Evolutionary conservation across 1,140 invertebrate genomes (phyloP).

Genomic region (Lucilia sericata): DNA sequence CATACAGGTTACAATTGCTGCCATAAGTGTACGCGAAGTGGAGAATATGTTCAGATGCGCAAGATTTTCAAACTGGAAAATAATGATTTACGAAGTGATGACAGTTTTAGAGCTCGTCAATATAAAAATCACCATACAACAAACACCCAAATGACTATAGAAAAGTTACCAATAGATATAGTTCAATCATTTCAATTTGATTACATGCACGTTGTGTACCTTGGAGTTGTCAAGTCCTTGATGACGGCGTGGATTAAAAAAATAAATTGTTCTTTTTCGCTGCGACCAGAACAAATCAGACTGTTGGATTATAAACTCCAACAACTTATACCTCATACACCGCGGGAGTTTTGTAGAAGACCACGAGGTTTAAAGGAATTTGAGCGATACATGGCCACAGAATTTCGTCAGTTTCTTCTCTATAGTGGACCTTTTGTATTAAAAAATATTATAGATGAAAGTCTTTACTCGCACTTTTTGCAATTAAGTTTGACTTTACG

Average conservation of each 20-base stretch:
- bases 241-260: constrained; percentile 3
- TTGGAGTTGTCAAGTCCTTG: constrained; percentile 39
- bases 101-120: constrained; percentile 21
- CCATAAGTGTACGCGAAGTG: constrained; percentile 40
- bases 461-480: constrained; percentile 49
- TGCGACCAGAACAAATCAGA: neutral
- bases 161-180: constrained; percentile 43
- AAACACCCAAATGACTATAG: constrained; percentile 25
- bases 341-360: constrained; percentile 58
- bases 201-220: constrained; percentile 40
- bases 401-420: constrained; percentile 56
- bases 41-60: constrained; percentile 10
- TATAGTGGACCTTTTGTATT: too few relatives aligned
- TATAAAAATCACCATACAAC: constrained; percentile 22
- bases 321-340: constrained; percentile 49
- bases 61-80: constrained; percentile 26
- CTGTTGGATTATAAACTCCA: neutral
- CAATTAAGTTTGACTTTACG: constrained; percentile 42
- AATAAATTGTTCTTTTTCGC: neutral
- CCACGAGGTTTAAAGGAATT: constrained; percentile 52
- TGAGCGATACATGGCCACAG: constrained; percentile 62
- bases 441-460: constrained; percentile 47
- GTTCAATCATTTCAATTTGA: constrained; percentile 35
- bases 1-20: constrained; percentile 38
- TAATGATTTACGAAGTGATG: constrained; percentile 24